Percentiles rank a stretch among this genome's conserved stretches.
Evolutionary conservation across 2,113 vertebrate species (phyloP).

Genomic region (Steatornis caripensis): DNA sequence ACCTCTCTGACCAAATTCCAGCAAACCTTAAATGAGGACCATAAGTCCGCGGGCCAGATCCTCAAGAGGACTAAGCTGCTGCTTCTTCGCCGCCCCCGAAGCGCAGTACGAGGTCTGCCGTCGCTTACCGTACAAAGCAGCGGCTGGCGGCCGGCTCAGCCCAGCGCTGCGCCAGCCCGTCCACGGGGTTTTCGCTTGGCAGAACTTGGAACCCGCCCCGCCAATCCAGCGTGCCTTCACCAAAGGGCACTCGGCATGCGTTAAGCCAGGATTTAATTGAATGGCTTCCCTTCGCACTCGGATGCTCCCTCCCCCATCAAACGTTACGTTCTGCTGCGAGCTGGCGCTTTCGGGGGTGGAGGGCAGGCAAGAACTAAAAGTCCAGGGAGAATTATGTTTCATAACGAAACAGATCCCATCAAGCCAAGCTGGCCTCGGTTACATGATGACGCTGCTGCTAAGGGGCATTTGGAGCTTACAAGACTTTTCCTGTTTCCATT

Average conservation of each 20-base stretch:
- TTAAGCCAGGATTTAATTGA: not conserved
- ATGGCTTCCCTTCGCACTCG: not conserved
- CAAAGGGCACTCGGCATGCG: not conserved
- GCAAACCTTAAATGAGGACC: not conserved
- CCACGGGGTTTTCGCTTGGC: not conserved
- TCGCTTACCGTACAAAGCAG: not conserved
- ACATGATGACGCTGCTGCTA: not conserved
- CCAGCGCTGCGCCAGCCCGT: not conserved
- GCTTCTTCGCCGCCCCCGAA: too few relatives aligned
- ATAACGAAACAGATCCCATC: not conserved
- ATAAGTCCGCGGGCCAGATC: not conserved
- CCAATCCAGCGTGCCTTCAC: not conserved
- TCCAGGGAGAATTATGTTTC: not conserved
- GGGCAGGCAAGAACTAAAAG: not conserved
- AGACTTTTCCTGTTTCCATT: not conserved
- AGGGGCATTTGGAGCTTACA: not conserved
- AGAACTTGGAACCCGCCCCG: not conserved
- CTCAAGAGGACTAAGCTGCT: too few relatives aligned
- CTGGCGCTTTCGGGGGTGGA: not conserved
- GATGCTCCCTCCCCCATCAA: not conserved
- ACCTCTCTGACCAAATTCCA: not conserved
- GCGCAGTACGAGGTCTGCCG: rapidly evolving
- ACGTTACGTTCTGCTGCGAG: not conserved
- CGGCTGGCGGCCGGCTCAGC: not conserved
- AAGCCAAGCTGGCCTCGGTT: not conserved